Evolutionary conservation across 2,797 vertebrate genomes (phyloP).

Genomic region (Cuculus canorus): DNA sequence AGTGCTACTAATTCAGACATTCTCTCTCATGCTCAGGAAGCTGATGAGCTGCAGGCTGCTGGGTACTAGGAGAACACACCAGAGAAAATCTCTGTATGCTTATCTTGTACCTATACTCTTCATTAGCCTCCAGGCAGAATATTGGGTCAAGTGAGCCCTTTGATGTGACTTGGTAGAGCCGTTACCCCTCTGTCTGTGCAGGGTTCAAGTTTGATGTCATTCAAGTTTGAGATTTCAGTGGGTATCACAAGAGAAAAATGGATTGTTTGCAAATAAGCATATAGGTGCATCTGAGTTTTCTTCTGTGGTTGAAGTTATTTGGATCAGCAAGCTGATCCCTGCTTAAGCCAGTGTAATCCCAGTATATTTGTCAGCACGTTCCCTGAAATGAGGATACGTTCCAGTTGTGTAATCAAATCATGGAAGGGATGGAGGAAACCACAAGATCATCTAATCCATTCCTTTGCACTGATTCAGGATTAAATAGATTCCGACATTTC

Average conservation of each 20-base stretch:
- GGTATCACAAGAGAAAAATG: background rate
- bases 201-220: background rate
- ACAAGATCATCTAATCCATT: background rate
- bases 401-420: background rate
- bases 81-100: background rate
- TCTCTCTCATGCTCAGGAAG: background rate
- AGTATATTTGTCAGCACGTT: background rate
- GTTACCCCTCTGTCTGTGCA: background rate
- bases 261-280: background rate
- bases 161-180: background rate
- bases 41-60: background rate
- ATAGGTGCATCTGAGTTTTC: background rate
- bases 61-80: background rate
- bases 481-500: background rate
- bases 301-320: background rate
- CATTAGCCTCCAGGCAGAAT: background rate
- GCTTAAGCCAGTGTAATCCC: background rate
- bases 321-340: background rate
- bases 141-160: background rate
- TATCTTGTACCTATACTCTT: background rate
- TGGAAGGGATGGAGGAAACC: conserved; percentile 9
- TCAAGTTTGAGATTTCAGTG: background rate
- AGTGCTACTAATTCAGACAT: background rate
- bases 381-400: background rate
- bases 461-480: conserved; percentile 7